Evolutionary conservation across 1,140 invertebrate species (phyloP).

Genomic region (Microvelia longipes): DNA sequence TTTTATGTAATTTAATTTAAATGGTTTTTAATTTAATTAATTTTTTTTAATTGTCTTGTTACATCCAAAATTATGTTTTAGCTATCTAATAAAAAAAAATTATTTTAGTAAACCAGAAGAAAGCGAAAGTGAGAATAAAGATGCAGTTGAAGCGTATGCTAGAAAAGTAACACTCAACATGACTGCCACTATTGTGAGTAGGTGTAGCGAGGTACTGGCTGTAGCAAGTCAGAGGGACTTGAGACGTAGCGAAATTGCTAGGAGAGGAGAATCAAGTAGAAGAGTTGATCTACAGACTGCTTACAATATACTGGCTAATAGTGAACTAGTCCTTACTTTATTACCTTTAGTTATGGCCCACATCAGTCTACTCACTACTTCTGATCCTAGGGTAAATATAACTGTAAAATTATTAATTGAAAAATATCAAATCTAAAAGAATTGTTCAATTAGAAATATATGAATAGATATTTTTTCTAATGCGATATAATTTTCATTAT

Average conservation of each 20-base stretch:
- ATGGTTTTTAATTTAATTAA: too few relatives aligned
- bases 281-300: conserved; percentile 42
- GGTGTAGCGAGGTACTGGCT: conserved; percentile 52
- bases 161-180: conserved; percentile 54
- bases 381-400: conserved; percentile 63
- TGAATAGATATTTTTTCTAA: too few relatives aligned
- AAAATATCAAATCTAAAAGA: too few relatives aligned
- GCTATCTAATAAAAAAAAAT: neutral
- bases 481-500: too few relatives aligned
- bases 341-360: conserved; percentile 64
- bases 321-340: conserved; percentile 54
- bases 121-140: conserved; percentile 45
- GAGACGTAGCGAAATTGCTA: neutral
- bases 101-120: conserved; percentile 42
- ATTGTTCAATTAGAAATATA: too few relatives aligned
- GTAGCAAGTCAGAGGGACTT: conserved; percentile 31
- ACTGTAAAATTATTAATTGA: neutral
- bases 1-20: too few relatives aligned
- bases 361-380: conserved; percentile 60
- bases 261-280: conserved; percentile 23
- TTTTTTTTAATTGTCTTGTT: too few relatives aligned
- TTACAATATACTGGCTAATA: conserved; percentile 37
- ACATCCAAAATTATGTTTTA: neutral
- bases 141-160: conserved; percentile 52
- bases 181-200: conserved; percentile 52